Evolutionary conservation across 2,888 invertebrate genomes (phyloP).

Genomic region (Melikaiella ostensackeni): DNA sequence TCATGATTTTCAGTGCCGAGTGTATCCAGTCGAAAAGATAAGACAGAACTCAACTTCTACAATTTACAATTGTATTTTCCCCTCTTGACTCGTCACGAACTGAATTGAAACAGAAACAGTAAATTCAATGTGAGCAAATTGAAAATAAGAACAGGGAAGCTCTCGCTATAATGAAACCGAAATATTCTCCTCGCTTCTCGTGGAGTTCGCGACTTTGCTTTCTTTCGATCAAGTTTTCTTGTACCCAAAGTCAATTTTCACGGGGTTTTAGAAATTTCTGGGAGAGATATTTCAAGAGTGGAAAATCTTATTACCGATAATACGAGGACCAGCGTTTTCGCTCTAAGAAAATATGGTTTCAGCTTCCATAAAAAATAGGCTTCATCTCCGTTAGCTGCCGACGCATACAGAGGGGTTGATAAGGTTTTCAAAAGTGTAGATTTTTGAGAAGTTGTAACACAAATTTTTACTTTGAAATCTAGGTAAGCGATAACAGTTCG

Average conservation of each 20-base stretch:
- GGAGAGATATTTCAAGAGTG: neutral
- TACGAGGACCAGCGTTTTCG: neutral
- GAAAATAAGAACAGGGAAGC: neutral
- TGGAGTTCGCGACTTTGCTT: too few species aligned
- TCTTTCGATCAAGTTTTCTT: neutral
- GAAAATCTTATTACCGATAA: constrained; percentile 2
- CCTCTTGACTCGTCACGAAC: constrained; percentile 1
- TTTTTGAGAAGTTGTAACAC: too few species aligned
- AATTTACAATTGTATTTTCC: neutral
- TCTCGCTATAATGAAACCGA: neutral
- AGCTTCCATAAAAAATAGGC: too few species aligned
- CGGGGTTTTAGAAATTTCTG: constrained; percentile 8
- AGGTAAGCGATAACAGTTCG: too few species aligned
- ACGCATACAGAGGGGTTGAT: too few species aligned
- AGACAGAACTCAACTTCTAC: constrained; percentile 32
- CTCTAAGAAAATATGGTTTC: neutral
- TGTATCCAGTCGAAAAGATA: constrained; percentile 53
- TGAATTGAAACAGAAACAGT: neutral
- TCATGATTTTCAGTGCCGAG: constrained; percentile 51
- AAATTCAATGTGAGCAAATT: neutral
- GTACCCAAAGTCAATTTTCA: neutral
- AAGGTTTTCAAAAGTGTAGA: too few species aligned
- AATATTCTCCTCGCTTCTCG: neutral
- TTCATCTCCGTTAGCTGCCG: too few species aligned
- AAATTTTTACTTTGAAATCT: too few species aligned